Percentiles rank a stretch among this genome's conserved stretches.
Evolutionary conservation across 2,113 vertebrate species (phyloP).

Genomic region (Psophia crepitans): DNA sequence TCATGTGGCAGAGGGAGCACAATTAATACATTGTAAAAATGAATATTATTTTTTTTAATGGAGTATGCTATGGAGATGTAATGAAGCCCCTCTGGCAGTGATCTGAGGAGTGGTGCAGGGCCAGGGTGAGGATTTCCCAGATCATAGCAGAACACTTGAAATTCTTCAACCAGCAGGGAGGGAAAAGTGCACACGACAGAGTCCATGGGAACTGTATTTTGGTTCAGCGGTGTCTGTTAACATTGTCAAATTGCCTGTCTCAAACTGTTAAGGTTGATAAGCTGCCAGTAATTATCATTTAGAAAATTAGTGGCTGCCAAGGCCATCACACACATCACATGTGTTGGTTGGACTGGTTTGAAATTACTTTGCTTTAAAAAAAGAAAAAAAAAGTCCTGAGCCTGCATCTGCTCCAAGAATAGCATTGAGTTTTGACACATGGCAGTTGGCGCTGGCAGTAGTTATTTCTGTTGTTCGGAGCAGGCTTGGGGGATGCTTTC

Average conservation of each 20-base stretch:
- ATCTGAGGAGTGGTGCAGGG: neutral
- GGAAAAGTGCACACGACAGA: neutral
- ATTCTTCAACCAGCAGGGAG: neutral
- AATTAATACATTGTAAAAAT: constrained; percentile 63
- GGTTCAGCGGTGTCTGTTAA: neutral
- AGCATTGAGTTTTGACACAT: constrained; percentile 44
- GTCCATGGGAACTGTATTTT: neutral
- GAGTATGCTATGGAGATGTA: neutral
- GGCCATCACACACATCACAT: neutral
- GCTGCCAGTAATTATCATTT: constrained; percentile 28
- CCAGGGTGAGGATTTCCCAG: constrained; percentile 5
- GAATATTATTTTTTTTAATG: neutral
- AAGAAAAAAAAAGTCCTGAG: neutral
- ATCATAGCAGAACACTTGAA: neutral
- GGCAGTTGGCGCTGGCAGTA: constrained; percentile 39
- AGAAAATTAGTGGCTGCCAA: constrained; percentile 24
- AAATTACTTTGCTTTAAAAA: neutral
- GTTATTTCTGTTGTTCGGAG: constrained; percentile 12
- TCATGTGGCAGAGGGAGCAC: constrained; percentile 53
- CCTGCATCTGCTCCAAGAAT: constrained; percentile 50
- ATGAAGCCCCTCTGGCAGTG: neutral
- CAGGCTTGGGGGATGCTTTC: constrained; percentile 4
- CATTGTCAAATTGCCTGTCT: constrained; percentile 31
- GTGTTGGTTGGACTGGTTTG: neutral
- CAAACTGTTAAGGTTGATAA: neutral